These are phyloP conservation scores for Martes martes DNA, from an alignment of 2,113 vertebrate genomes.

Conservation along the genomic window DNA sequence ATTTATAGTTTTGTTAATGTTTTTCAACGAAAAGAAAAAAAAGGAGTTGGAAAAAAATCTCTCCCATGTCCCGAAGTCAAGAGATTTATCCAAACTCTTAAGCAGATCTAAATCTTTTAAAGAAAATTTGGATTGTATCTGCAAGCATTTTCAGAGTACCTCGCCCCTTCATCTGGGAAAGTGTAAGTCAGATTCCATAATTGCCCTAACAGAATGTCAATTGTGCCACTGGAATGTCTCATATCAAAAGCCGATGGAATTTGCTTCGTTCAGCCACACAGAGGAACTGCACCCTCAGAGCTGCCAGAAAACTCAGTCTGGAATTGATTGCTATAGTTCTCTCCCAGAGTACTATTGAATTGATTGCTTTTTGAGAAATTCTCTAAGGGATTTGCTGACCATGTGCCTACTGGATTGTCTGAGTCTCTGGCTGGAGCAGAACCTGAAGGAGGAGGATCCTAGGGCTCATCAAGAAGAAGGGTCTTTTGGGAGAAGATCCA, in stretches of 20 bases:
- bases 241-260: conserved; percentile 66
- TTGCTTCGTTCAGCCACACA: conserved; percentile 54
- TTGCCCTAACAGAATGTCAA: conserved; percentile 55
- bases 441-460: not conserved
- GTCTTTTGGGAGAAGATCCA: not conserved
- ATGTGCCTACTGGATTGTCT: not conserved
- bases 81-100: conserved; percentile 3
- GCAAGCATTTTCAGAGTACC: conserved; percentile 18
- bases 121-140: conserved; percentile 10
- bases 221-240: conserved; percentile 68
- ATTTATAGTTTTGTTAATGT: conserved; percentile 34
- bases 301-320: conserved; percentile 66
- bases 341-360: conserved; percentile 24
- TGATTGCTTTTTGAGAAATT: conserved; percentile 58
- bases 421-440: not conserved
- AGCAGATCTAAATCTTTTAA: not conserved
- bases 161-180: conserved; percentile 40
- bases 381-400: conserved; percentile 32
- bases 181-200: conserved; percentile 39
- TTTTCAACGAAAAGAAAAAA: not conserved
- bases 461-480: not conserved
- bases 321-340: conserved; percentile 64
- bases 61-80: conserved; percentile 3
- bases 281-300: conserved; percentile 53
- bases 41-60: not conserved